Conservation (phyloP, 2,797 vertebrate genomes). For the Tiaroga cobitis region DNA sequence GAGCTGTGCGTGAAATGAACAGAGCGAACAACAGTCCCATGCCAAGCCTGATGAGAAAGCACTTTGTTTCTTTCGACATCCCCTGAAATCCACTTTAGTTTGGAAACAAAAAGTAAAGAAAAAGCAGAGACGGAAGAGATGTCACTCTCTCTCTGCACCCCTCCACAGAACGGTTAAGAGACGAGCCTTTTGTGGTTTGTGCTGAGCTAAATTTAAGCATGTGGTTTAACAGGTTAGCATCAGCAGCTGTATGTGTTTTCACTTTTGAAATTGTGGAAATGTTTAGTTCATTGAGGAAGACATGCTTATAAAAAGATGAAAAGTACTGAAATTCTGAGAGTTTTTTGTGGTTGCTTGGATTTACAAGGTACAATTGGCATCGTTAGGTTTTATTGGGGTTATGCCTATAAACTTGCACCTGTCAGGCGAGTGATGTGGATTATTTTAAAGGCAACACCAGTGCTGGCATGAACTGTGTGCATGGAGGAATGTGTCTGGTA, state of each 20-base stretch:
- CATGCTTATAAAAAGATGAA: conserved; percentile 38
- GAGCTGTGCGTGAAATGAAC: conserved; percentile 34
- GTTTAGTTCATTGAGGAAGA: conserved; percentile 41
- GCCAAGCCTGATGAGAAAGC: conserved; percentile 46
- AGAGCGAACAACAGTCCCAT: conserved; percentile 43
- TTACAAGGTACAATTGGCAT: conserved; percentile 43
- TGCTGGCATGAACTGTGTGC: conserved; percentile 25
- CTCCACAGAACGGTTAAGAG: conserved; percentile 57
- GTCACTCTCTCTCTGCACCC: conserved; percentile 65
- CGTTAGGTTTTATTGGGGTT: conserved; percentile 45
- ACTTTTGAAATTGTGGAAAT: conserved; percentile 41
- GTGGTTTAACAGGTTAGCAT: conserved; percentile 67
- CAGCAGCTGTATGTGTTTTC: conserved; percentile 34
- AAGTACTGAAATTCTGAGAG: conserved; percentile 29
- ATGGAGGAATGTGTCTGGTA: conserved; percentile 23
- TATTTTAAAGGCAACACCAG: conserved; percentile 39
- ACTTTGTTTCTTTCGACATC: conserved; percentile 42
- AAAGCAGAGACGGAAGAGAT: conserved; percentile 56
- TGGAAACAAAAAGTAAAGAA: conserved; percentile 54
- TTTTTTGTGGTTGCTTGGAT: conserved; percentile 14
- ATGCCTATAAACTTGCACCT: conserved; percentile 45
- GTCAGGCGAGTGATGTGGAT: conserved; percentile 30
- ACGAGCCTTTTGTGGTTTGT: conserved; percentile 44
- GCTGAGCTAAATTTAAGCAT: conserved; percentile 77
- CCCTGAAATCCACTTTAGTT: conserved; percentile 50